Base-by-base conservation (phyloP, 2,888 invertebrate genomes). In the Matsumyia berberina region DNA sequence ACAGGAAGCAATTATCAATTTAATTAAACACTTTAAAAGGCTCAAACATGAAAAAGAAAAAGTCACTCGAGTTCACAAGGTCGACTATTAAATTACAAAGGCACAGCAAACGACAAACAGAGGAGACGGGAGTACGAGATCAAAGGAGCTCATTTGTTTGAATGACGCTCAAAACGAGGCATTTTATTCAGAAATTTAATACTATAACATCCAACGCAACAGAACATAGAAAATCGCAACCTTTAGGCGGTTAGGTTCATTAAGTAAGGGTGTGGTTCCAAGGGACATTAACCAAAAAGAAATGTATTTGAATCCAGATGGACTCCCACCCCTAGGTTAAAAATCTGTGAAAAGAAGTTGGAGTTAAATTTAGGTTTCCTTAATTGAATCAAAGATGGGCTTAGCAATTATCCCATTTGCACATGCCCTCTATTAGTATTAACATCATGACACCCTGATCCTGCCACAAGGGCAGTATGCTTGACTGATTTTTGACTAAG, bases 401-500 rank as follows among this genome's bases (percentile, higher is more conserved):
- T 33, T 33, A 62, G 42, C 62, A 51, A 73, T 53, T 53, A 53
- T 53, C 33, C 39, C 11, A 58, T 42, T 57, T 37, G 24, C 49
- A 39, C 37, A 31, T 37, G 24, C 11, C 17, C n/a, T 49, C 9
- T 29, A 37, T 12, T 24, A 55, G 12, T 35, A 37, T n/a, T 35
- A 11, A 42, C 12, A 69, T 33, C 19, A 57, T 69, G n/a, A 69
- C 44, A 69, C 37, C 37, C 66, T 37, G 35, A 15, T 24, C 39
- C 9, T 7, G 5, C 8, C 7, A 31, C 58, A 60, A 49, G 17
- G 1, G 35, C 8, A 15, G 31, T 62, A 12, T 33, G 44, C 17
- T 42, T 53, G 53, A 11, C 51, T 73, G 53, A 9, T 24, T 62
- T 44, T 15, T 44, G 53, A 62, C 51, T 39, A 53, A 73, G 24